phyloP scores from a whole-genome alignment of 2,888 invertebrate genomes.

The Callyntrura guangdongensis region DNA sequence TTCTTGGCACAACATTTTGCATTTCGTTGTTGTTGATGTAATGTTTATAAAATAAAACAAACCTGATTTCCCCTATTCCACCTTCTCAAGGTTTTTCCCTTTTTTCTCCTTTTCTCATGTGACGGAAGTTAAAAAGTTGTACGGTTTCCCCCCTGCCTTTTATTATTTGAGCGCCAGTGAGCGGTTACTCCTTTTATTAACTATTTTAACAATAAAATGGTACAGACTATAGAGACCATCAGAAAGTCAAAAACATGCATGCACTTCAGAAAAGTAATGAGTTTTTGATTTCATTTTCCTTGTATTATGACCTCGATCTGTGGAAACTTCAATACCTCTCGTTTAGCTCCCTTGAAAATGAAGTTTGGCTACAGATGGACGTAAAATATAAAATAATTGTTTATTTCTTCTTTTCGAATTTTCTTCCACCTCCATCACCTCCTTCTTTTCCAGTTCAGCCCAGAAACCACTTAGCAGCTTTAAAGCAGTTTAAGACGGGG shows the following conservation, averaged over 20 bases:
- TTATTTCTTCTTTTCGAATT: constrained; percentile 43
- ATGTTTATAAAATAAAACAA: neutral
- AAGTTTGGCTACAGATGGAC: neutral
- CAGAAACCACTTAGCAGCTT: constrained; percentile 2
- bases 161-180: neutral
- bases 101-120: neutral
- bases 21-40: neutral
- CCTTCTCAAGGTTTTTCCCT: constrained; percentile 39
- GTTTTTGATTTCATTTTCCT: constrained; percentile 29
- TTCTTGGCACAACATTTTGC: neutral
- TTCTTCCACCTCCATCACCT: constrained; percentile 22
- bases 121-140: neutral
- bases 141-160: neutral
- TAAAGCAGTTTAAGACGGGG: constrained; percentile 3
- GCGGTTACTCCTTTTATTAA: neutral
- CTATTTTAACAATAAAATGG: constrained; percentile 3
- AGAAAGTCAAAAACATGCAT: neutral
- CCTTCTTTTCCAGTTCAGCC: constrained; percentile 32
- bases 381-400: constrained; percentile 40
- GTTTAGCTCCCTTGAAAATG: neutral
- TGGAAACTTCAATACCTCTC: neutral
- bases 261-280: neutral
- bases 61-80: constrained; percentile 12
- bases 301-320: neutral
- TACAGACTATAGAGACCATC: neutral